Evolutionary conservation across 2,888 invertebrate genomes (phyloP), one percentile per base, ranked within the genome.

Genomic region (Arctia plantaginis): DNA sequence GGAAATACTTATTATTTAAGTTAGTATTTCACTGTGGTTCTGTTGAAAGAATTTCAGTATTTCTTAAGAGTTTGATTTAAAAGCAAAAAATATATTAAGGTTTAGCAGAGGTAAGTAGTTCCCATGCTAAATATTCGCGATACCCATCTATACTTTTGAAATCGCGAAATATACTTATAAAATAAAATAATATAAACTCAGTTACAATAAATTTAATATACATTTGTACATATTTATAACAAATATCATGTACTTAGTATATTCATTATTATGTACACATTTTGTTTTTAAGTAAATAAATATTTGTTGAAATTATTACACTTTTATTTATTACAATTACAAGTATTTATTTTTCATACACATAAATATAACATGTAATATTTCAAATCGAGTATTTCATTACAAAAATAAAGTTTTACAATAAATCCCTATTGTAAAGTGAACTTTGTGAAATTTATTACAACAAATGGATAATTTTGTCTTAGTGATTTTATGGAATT

Each of bases 191-290:
- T 77, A 80, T 81, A 77, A 74, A 71, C 69, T 77, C 71, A 85
- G 85, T 89, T 88, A 88, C 84, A 87, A 87, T 88, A 85, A 82
- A 79, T 93, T 93, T 94, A 94, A 91, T 95, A 92, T 94, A 95
- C 94, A 94, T 94, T 94, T 95, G 94, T 95, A 95, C 95, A 95
- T 85, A 86, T 91, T 90, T 87, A 86, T 90, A 93, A 86, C 87
- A 90, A 90, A 92, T 91, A 90, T 90, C 89, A 92, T 93, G 92
- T 94, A 93, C 91, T 91, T 91, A 91, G 86, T 90, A 90, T 88
- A 88, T 88, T 85, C 86, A 88, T 90, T 89, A 89, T 89, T 94
- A 94, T 95, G 91, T 95, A 95, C 94, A 94, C 85, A 86, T 88
- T 89, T 90, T 87, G 85, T 85, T 89, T 90, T 88, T 87, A 89